A percentile compares a stretch with the other conserved stretches of the same genome.
Conservation (phyloP, 30 jellyfish, hydroid and myxozoan species). For the Pelagia noctiluca region DNA sequence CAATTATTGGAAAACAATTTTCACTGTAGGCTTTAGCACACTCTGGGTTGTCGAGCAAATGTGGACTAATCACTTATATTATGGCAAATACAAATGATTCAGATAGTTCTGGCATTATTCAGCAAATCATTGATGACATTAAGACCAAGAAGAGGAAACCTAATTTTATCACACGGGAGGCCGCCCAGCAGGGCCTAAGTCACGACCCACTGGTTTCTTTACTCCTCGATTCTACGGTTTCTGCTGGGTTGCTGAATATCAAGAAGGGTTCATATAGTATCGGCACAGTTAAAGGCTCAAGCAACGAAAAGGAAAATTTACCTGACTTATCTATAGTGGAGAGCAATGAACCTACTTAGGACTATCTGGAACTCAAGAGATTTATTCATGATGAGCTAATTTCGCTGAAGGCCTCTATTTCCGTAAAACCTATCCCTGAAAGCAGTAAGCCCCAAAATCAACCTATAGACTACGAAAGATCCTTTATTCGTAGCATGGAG, state of each 20-base stretch:
- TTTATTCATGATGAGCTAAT: constrained; percentile 35
- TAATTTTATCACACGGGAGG: constrained; percentile 11
- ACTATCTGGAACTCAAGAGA: constrained; percentile 35
- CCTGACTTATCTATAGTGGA: constrained; percentile 22
- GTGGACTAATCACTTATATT: too few relatives aligned
- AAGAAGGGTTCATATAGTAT: not conserved
- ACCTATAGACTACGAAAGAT: not conserved
- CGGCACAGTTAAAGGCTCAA: not conserved
- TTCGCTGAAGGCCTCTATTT: constrained; percentile 38
- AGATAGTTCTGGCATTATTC: constrained; percentile 22
- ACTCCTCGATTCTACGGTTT: not conserved
- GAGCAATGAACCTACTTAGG: constrained; percentile 27
- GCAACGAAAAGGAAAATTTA: not conserved
- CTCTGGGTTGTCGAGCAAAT: too few relatives aligned
- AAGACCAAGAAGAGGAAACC: constrained; percentile 52
- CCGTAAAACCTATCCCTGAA: constrained; percentile 14
- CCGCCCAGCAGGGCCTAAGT: constrained; percentile 12
- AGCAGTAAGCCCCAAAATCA: constrained; percentile 28
- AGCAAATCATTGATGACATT: constrained; percentile 36
- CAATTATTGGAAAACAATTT: too few relatives aligned
- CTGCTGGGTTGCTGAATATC: constrained; percentile 5
- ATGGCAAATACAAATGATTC: too few relatives aligned
- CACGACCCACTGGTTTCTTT: not conserved
- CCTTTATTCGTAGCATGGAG: constrained; percentile 29
- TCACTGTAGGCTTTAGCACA: too few relatives aligned